These are phyloP conservation scores for Ruditapes philippinarum DNA, from an alignment of 1,140 invertebrate species.

Conservation along the genomic window DNA sequence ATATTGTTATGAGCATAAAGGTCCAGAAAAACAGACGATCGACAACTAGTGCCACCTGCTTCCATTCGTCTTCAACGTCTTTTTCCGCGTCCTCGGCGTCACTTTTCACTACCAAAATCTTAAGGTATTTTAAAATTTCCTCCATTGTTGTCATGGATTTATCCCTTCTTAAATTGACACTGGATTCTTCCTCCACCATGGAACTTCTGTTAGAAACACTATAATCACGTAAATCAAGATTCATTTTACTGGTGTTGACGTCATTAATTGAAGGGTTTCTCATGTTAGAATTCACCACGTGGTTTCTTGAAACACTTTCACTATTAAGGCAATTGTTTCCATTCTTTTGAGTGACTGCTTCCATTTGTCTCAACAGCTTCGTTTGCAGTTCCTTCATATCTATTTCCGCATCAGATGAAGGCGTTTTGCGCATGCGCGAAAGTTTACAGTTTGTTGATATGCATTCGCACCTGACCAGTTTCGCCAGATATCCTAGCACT, in stretches of 20 bases:
- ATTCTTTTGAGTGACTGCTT: constrained; percentile 51
- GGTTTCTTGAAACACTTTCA: constrained; percentile 19
- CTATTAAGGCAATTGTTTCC: constrained; percentile 15
- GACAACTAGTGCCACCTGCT: constrained; percentile 99
- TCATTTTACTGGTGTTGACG: constrained; percentile 42
- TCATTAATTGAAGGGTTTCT: constrained; percentile 31
- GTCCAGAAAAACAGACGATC: constrained; percentile 98
- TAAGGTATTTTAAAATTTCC: constrained; percentile 74
- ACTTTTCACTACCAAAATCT: constrained; percentile 71
- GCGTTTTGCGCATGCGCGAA: not conserved
- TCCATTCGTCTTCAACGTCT: constrained; percentile 93
- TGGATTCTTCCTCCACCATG: constrained; percentile 34
- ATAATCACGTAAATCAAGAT: constrained; percentile 55
- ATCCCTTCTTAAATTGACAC: constrained; percentile 45
- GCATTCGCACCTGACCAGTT: constrained; percentile 72
- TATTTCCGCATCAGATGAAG: not conserved
- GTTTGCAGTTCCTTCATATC: constrained; percentile 38
- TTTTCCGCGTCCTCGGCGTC: constrained; percentile 74
- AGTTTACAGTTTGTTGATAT: not conserved
- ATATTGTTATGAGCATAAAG: constrained; percentile 98
- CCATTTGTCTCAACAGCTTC: constrained; percentile 46
- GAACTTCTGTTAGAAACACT: constrained; percentile 56
- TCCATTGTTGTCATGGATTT: constrained; percentile 66
- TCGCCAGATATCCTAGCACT: constrained; percentile 69
- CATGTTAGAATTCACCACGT: constrained; percentile 14